phyloP scores from a whole-genome alignment of 2,113 vertebrate genomes.

The Phalacrocorax brasilianus region DNA sequence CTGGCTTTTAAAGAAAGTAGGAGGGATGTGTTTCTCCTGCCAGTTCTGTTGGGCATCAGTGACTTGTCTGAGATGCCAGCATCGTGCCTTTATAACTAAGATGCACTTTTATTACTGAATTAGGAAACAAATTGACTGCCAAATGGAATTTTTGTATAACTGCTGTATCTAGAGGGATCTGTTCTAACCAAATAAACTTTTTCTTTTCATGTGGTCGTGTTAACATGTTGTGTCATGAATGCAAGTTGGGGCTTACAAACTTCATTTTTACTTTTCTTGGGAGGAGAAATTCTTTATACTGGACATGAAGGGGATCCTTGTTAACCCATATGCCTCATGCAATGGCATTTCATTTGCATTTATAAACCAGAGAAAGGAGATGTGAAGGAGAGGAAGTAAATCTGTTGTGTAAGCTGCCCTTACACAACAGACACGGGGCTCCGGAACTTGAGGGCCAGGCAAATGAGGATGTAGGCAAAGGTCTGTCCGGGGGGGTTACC shows the following conservation, averaged over 20 bases:
- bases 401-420: too few species aligned
- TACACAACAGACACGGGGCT: too few species aligned
- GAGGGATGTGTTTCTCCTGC: neutral
- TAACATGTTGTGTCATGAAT: neutral
- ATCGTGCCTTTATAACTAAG: neutral
- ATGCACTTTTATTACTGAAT: neutral
- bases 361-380: neutral
- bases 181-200: slow-evolving; percentile 28
- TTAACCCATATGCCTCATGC: neutral
- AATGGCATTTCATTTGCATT: neutral
- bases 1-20: neutral
- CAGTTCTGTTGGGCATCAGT: neutral
- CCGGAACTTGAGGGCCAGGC: too few species aligned
- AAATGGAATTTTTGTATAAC: neutral
- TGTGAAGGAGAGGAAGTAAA: neutral
- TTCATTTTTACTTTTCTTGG: neutral
- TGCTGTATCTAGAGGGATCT: neutral
- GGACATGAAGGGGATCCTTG: neutral
- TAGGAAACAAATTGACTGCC: neutral
- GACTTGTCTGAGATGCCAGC: neutral
- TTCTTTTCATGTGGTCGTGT: neutral
- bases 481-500: too few species aligned
- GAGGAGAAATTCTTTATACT: neutral
- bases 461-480: too few species aligned
- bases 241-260: neutral